Evolutionary conservation across 2,888 invertebrate species (phyloP), one percentile per base, ranked within the genome.

Genomic region (Kryphioiulus occultus): DNA sequence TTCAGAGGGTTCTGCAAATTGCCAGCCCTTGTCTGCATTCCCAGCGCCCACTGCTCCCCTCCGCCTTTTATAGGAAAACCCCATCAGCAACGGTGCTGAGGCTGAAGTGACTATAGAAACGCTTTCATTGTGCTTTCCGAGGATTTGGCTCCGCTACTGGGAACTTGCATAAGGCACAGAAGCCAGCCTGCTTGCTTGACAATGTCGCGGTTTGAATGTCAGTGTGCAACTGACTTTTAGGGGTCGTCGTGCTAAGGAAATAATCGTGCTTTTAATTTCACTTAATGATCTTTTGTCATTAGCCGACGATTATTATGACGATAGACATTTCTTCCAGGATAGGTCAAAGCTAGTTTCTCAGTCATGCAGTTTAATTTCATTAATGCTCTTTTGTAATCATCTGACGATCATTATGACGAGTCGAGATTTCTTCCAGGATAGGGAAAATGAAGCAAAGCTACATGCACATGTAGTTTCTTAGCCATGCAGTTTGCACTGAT

Each of bases 1-100:
- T 42, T 84, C 84, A 84, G 30, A 22, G 84, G 84, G 35, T 35
- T 84, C 84, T n/a, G 42, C 10, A 84, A 84, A 84, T 84, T 84
- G 39, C 17, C 42, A 17, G 84, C 84, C 15, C 35, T 35, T 35
- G 35, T n/a, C 84, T 84, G 42, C 84, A 0, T 42, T 35, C n/a
- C 17, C 84, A 12, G 39, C 39, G 30, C 82, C 32, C 19, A 12
- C 82, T 19, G 3, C 26, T 82, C 42, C 84, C 42, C 35, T 35
- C 39, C 35, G 1, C 17, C 42, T 35, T 35, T 68, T 68, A 68
- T 68, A 68, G 68, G 68, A 68, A 68, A 68, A 68, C 15, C 68
- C 68, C 68, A 26, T n/a, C 10, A 26, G 68, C 26, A 68, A 26
- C 26, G 12, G 68, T 10, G 26, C 12, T 68, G n/a, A n/a, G 39